Base-by-base conservation (phyloP, 2,888 invertebrate species). In the Lucinisca nassula region DNA sequence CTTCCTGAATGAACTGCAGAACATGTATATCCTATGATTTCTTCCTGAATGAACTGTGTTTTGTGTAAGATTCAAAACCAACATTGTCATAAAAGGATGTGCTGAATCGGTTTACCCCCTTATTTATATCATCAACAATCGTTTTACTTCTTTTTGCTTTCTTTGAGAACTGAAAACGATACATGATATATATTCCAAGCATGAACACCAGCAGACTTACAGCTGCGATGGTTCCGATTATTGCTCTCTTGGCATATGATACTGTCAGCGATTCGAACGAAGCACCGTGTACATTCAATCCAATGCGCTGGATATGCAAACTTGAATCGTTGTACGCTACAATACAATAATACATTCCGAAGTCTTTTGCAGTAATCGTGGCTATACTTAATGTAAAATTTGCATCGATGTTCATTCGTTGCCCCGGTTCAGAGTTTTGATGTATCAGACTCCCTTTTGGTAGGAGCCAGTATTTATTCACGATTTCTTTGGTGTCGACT, bases 251-350 rank as follows among this genome's bases (percentile, higher is more conserved):
- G 32, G 82, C 80, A 75, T 93, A 92, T n/a, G 88, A 78, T 10
- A 88, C 82, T 17, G 88, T 51, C 27, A 94, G 82, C 4, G 90
- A 88, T 8, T 89, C 85, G 74, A 90, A 93, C 55, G 90, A 90
- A 0, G 93, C 90, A 0, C 94, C 94, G 38, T 94, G 89, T 0
- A 93, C 79, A 83, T 95, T 94, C 12, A 95, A 35, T 6, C 93
- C 92, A 75, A 91, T 90, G 17, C 88, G 84, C 0, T 89, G 74
- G 1, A 85, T 89, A 0, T 58, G 12, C 1, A 93, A 51, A 27
- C 38, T 82, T 8, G 61, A 90, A 72, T 76, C 92, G 73, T 82
- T 70, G 61, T 79, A 55, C 32, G 84, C 61, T 77, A 85, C 45
- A n/a, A 94, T 72, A 75, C 94, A 94, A 80, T 88, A 88, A 61